Evolutionary conservation across 2,888 invertebrate species (phyloP), one percentile per base, ranked within the genome.

Genomic region (Dysmachus trigonus): DNA sequence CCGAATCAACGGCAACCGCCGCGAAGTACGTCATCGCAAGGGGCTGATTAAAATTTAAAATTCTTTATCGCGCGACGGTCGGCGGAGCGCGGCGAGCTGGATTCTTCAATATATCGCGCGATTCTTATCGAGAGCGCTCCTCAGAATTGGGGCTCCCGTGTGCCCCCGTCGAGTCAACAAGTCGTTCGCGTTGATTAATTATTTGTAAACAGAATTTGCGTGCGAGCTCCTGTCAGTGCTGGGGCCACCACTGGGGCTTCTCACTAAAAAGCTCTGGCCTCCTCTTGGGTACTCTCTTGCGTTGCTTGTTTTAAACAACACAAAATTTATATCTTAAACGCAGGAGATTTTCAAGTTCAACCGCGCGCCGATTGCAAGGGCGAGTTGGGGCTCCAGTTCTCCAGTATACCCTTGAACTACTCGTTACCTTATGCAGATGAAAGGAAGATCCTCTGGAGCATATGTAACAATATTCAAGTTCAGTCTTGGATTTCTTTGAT

Each of bases 181-280:
- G 76, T 76, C 35, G 38, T 76, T 41, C 22, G 38, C 18, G 76
- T 76, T 76, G 76, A 76, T 76, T 76, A 76, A 76, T 76, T 76
- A 38, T 76, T 76, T 76, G 76, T 41, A 76, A 76, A 76, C 76
- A 76, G 35, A 41, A 76, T 76, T 76, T 76, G 76, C 76, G 38
- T 76, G 76, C 38, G 76, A 76, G 76, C 74, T 38, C 35, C 35
- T 76, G 38, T 76, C 76, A 76, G 38, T 38, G 35, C 33, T n/a
- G 33, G 18, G 38, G 38, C n/a, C n/a, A n/a, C n/a, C 38, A 41
- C 38, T 41, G 38, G 13, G 33, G 73, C 27, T 76, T 41, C 22
- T 38, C 62, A 22, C 62, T 27, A 62, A 62, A 62, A 47, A 18
- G 47, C 15, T 47, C 7, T 47, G 7, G 6, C 8, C 51, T 15